These are phyloP conservation scores for Subanguina moxae DNA, from an alignment of 1,140 invertebrate genomes.

Conservation along the genomic window DNA sequence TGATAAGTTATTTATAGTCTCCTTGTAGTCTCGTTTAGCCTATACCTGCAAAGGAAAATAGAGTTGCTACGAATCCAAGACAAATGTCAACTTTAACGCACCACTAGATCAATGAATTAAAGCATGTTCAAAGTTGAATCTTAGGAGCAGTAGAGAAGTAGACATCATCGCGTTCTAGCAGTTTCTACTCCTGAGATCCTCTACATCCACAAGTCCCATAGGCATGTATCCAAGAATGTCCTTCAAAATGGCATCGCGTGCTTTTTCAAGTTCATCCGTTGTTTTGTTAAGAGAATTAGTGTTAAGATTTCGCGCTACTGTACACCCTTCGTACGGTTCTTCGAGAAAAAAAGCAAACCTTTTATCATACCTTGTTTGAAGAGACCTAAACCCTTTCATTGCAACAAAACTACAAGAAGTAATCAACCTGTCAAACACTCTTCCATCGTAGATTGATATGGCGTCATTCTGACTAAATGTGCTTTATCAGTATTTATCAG, in stretches of 20 bases:
- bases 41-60: too few species aligned
- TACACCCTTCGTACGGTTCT: conserved; percentile 81
- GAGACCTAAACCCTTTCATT: background rate
- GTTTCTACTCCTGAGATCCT: too few species aligned
- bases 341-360: conserved; percentile 56
- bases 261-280: conserved; percentile 8
- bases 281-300: conserved; percentile 21
- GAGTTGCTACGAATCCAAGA: too few species aligned
- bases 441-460: too few species aligned
- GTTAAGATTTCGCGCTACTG: conserved; percentile 40
- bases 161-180: too few species aligned
- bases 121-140: too few species aligned
- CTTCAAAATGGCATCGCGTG: conserved; percentile 11
- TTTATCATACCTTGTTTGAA: conserved; percentile 3
- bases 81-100: too few species aligned
- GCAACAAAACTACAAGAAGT: background rate
- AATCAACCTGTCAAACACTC: background rate
- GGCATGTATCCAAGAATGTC: conserved; percentile 7
- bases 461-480: background rate
- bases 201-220: background rate
- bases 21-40: too few species aligned
- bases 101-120: too few species aligned
- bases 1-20: too few species aligned
- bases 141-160: too few species aligned
- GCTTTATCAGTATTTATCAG: background rate